Base-by-base conservation (phyloP, 1,140 invertebrate species). In the Drosophila kikkawai region DNA sequence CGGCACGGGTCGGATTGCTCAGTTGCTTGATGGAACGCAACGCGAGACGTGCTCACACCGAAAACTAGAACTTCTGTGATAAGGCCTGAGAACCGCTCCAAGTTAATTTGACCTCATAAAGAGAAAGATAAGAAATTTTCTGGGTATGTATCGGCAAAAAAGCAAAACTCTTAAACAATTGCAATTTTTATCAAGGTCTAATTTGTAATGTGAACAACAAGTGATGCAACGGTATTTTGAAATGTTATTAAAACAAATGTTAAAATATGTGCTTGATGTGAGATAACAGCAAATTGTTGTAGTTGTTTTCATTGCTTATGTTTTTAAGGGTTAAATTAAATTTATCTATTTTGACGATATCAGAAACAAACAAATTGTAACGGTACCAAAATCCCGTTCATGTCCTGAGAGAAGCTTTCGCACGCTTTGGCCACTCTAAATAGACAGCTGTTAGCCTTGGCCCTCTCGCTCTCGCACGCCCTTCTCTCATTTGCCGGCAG, bases 21-120 rank as follows among this genome's bases (percentile, higher is more conserved):
- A 88, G 80, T 88, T 84, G 63, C 50, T 65, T 37, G 59, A 74
- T 84, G 65, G 56, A 68, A 60, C 53, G 67, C 80, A 66, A 67
- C 73, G 85, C 58, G 67, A 78, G 69, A 67, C 73, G 85, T 71
- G 80, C 56, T 75, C 85, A 67, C 74, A 75, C 68, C 65, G 41
- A 73, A 53, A 66, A 73, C 67, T 79, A 66, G 55, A 66, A 78
- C 67, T 47, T 32, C 53, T 50, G 19, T 44, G 75, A 79, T 79
- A 79, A 79, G 45, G 57, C 22, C 29, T 29, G 29, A 48, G 22
- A 47, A 37, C 15, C 6, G 11, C 26, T 60, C 41, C 26, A 61
- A 77, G 75, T 68, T 60, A 41, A 69, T 76, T 47, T 85, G 66
- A 86, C 77, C 85, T 82, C 60, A 58, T 59, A 74, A 63, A 26